These are phyloP conservation scores for Rhinella marina DNA, from an alignment of 2,797 vertebrate species.

Conservation along the genomic window DNA sequence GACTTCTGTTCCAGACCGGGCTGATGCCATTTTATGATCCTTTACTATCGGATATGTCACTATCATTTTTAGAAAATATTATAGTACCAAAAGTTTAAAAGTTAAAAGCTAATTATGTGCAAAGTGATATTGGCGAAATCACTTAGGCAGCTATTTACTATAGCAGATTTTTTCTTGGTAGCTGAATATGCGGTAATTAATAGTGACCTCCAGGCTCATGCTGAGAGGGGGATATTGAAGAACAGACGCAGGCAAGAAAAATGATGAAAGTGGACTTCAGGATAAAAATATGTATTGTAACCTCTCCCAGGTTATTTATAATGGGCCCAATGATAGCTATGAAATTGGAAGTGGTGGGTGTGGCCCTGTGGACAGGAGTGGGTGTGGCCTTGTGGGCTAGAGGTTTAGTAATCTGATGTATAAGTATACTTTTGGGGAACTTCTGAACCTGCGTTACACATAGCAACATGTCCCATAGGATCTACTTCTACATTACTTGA, in stretches of 20 bases:
- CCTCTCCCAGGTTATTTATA: not conserved
- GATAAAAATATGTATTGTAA: not conserved
- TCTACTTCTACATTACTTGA: too few relatives aligned
- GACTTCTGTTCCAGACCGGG: constrained; percentile 26
- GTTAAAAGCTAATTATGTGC: constrained; percentile 50
- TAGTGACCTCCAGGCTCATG: not conserved
- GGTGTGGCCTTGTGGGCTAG: too few relatives aligned
- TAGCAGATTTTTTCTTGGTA: not conserved
- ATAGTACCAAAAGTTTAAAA: constrained; percentile 48
- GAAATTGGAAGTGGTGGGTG: not conserved
- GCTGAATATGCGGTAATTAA: constrained; percentile 4
- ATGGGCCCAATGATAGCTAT: not conserved
- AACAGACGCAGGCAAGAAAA: not conserved
- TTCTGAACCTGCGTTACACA: too few relatives aligned
- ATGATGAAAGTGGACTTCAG: not conserved
- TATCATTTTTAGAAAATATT: constrained; percentile 38
- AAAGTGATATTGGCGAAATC: constrained; percentile 14
- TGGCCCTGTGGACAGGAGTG: not conserved
- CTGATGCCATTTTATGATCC: constrained; percentile 37
- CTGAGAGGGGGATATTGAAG: not conserved
- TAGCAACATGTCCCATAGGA: too few relatives aligned
- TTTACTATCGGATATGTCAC: constrained; percentile 42
- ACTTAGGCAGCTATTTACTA: constrained; percentile 28
- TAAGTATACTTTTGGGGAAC: too few relatives aligned
- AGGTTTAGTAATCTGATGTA: too few relatives aligned